Base-by-base conservation (phyloP, 92 coral and sea anemone species). In the Virgularia gustaviana region DNA sequence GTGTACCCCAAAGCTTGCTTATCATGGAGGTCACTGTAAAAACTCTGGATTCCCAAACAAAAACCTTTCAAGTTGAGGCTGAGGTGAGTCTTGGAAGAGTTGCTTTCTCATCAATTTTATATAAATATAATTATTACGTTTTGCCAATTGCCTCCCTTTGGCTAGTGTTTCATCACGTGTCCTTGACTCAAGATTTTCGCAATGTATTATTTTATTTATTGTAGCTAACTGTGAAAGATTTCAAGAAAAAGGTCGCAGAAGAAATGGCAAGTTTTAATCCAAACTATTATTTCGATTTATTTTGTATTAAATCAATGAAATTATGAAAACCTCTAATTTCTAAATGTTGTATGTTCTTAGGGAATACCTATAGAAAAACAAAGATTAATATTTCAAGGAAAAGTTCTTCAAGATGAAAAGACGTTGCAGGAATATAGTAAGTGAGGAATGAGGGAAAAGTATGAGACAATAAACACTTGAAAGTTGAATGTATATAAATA, bases 31-130 rank as follows among this genome's bases (percentile, higher is more conserved):
- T 94, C 57, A 90, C 99, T 33, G 96, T 94, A 62, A 94, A 94
- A 85, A 94, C 99, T 20, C 71, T 94, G 31, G 99, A 94, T 85
- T 89, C 96, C 9, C 96, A 87, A 79, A 94, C 99, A 39, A 88
- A 86, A 55, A 79, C 77, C n/a, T 85, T 94, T 65, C 83, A 91
- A 18, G 88, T 94, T 18, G 35, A 85, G 24, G 85, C 80, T 9
- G 96, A 89, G 83, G 99, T 94, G 38, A 63, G 85, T 23, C 32
- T 30, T 18, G n/a, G n/a, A 3, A 47, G n/a, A 44, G 39, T 34
- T 3, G 27, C 30, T 9, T 32, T 33, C 58, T 41, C 22, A 30
- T 43, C 29, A n/a, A 1, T 0, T 22, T 2, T 4, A 55, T 60
- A n/a, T n/a, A n/a, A n/a, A n/a, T n/a, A n/a, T n/a, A n/a, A 60